Evolutionary conservation across 2,797 vertebrate genomes (phyloP), one percentile per base, ranked within the genome.

Genomic region (Microchirus variegatus): DNA sequence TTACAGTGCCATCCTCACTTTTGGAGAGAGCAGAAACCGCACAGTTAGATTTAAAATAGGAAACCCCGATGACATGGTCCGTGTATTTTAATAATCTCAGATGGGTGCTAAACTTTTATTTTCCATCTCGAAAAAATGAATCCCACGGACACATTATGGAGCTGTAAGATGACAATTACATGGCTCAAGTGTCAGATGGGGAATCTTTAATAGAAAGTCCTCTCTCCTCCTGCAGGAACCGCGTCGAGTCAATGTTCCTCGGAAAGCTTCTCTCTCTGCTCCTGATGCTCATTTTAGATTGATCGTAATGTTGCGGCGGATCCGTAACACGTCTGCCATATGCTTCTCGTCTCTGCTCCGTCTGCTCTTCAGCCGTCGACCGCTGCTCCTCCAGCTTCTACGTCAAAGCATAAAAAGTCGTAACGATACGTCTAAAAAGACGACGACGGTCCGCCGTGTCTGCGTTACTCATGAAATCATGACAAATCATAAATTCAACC

Each of bases 401-500:
- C 40, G 67, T 53, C 78, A 12, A 75, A 60, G 64, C 69, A 77
- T 85, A 82, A 86, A 86, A 89, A 83, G 80, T 81, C 77, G 63
- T 82, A 78, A 89, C 47, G 59, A 67, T 66, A 70, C 67, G 54
- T 82, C 80, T 83, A 78, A 83, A 84, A 82, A 73, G 75, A 75
- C 74, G 68, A 75, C 74, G 68, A 70, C 17, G 82, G 59, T 71
- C 72, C 75, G 17, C 60, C 5, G 35, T 26, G 4, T 55, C 77
- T 53, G 17, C 43, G 57, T 63, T 74, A 70, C 75, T 68, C 80
- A 41, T 59, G 81, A 80, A 87, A 85, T 83, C 79, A 80, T 75
- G 74, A 87, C 85, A 83, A 88, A 89, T 84, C 88, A 71, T 91
- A 89, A 87, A 90, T 88, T 82, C 74, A 66, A 77, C 54, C 18